A percentile compares a stretch with the other conserved stretches of the same genome.
These are phyloP conservation scores for Caretta caretta DNA, from an alignment of 2,113 vertebrate genomes.

Conservation along the genomic window DNA sequence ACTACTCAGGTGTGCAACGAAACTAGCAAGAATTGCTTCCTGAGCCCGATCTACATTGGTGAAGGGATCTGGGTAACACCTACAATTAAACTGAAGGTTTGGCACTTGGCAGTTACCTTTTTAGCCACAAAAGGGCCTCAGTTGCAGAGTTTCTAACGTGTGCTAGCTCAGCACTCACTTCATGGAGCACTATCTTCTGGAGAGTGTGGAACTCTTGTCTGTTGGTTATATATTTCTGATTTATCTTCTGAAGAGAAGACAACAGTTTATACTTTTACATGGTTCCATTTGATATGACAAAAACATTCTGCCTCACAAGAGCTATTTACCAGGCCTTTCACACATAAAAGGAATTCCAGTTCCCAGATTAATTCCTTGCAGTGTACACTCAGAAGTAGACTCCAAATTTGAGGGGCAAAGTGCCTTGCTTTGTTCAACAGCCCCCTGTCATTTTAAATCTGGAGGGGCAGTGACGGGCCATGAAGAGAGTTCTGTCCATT, in stretches of 20 bases:
- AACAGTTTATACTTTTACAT: neutral
- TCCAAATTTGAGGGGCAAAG: neutral
- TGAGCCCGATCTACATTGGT: accelerated
- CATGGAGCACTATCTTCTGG: slow-evolving; percentile 95
- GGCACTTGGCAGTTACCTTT: slow-evolving; percentile 76
- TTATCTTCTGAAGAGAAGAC: slow-evolving; percentile 86
- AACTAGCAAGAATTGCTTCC: neutral
- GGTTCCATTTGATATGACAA: neutral
- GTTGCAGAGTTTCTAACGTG: slow-evolving; percentile 96
- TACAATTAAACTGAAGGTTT: accelerated
- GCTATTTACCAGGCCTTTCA: neutral
- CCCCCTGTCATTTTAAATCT: neutral
- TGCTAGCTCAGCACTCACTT: slow-evolving; percentile 85
- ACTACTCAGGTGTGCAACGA: neutral
- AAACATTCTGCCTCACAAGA: neutral
- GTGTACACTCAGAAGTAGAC: neutral
- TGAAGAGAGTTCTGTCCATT: neutral
- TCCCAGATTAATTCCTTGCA: neutral
- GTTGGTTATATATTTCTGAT: slow-evolving; percentile 95
- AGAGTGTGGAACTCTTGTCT: slow-evolving; percentile 90
- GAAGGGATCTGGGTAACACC: neutral
- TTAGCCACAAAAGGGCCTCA: slow-evolving; percentile 95
- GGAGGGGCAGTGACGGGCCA: neutral
- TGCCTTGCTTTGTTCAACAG: neutral
- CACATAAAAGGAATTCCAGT: neutral